These are phyloP conservation scores for Syritta pipiens DNA, from an alignment of 2,888 invertebrate genomes.

Conservation along the genomic window DNA sequence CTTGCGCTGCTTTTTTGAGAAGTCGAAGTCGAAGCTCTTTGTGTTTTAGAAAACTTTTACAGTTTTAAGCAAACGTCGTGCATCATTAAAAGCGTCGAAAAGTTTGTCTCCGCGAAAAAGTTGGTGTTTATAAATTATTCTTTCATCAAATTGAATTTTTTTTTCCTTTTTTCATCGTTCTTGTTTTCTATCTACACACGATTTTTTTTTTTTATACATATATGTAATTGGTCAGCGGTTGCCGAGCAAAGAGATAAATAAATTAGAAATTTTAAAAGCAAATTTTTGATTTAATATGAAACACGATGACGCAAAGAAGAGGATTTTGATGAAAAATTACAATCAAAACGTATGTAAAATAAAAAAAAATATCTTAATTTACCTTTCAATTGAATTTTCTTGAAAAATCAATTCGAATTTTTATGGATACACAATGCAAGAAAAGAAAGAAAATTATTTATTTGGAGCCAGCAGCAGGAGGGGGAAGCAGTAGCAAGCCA, in stretches of 20 bases:
- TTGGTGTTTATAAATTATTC: conserved; percentile 68
- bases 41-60: conserved; percentile 71
- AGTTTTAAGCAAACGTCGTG: conserved; percentile 73
- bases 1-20: conserved; percentile 61
- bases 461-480: not conserved
- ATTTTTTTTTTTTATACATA: not conserved
- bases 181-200: conserved; percentile 19
- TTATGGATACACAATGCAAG: not conserved
- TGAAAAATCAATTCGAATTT: not conserved
- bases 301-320: conserved; percentile 58
- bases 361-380: not conserved
- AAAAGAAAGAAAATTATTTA: not conserved
- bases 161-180: conserved; percentile 35
- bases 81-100: conserved; percentile 74
- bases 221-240: conserved; percentile 9
- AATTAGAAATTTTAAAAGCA: conserved; percentile 1
- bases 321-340: conserved; percentile 35
- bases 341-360: conserved; percentile 47
- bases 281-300: conserved; percentile 18
- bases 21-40: conserved; percentile 72
- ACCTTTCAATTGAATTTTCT: not conserved
- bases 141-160: conserved; percentile 52
- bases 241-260: too few species aligned
- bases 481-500: too few species aligned
- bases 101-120: conserved; percentile 71